Percentiles rank a stretch among this genome's conserved stretches.
phyloP scores from a whole-genome alignment of 1,140 invertebrate genomes.

The Globodera ellingtonae region DNA sequence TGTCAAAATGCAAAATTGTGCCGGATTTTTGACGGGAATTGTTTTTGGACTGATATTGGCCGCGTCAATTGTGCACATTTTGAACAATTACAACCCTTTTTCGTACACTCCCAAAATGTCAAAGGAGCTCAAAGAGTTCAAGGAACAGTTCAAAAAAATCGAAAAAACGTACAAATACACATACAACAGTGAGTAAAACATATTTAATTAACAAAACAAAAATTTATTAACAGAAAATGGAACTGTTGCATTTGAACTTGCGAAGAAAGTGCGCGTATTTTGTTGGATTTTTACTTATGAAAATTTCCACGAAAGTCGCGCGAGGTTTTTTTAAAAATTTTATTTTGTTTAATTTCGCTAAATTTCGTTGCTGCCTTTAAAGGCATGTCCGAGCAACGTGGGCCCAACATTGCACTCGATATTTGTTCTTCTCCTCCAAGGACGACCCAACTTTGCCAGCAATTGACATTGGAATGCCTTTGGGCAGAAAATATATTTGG shows the following conservation, averaged over 20 bases:
- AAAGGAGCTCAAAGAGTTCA: constrained; percentile 1
- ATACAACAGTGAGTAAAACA: not conserved
- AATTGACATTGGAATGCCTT: constrained; percentile 76
- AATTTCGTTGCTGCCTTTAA: not conserved
- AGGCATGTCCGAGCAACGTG: constrained; percentile 88
- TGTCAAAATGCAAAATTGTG: not conserved
- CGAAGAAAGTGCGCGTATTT: constrained; percentile 76
- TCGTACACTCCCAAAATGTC: not conserved
- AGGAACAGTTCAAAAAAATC: not conserved
- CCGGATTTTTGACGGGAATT: not conserved
- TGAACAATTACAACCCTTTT: not conserved
- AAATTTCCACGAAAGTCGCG: constrained; percentile 83
- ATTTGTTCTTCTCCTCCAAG: constrained; percentile 48
- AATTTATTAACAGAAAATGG: constrained; percentile 66
- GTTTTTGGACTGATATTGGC: not conserved
- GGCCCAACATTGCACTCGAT: constrained; percentile 83
- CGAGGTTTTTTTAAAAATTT: constrained; percentile 61
- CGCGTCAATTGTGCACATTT: not conserved
- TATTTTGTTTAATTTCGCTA: not conserved
- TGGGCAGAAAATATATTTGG: constrained; percentile 78
- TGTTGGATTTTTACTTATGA: constrained; percentile 95
- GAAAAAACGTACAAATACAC: not conserved
- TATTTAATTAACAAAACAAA: not conserved
- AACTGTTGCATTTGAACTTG: constrained; percentile 75
- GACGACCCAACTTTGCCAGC: constrained; percentile 58